Evolutionary conservation across 2,888 invertebrate genomes (phyloP).

Genomic region (Megaustenia siamemsis): DNA sequence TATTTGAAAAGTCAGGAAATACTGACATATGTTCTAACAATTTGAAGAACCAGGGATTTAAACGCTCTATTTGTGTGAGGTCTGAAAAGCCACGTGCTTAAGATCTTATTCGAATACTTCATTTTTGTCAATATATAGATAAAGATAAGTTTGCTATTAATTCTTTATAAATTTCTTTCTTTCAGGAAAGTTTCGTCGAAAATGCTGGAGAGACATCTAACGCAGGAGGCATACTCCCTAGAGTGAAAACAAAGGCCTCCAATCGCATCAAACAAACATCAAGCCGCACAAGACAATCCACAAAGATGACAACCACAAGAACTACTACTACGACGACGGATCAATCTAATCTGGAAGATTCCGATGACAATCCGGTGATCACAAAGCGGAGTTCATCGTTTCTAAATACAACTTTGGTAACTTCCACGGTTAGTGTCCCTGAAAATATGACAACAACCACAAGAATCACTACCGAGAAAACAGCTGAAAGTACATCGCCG

Average conservation of each 20-base stretch:
- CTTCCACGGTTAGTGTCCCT: neutral
- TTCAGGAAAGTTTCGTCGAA: slow-evolving; percentile 29
- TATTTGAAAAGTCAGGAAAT: too few species aligned
- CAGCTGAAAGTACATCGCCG: slow-evolving; percentile 32
- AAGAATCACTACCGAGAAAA: slow-evolving; percentile 1
- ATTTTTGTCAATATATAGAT: too few species aligned
- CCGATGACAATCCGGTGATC: slow-evolving; percentile 1
- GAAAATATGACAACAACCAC: neutral
- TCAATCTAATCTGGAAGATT: slow-evolving; percentile 38
- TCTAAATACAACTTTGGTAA: neutral
- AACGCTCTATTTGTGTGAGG: too few species aligned
- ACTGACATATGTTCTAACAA: too few species aligned
- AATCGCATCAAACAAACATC: neutral
- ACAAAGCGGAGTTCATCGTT: neutral
- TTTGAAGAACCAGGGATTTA: too few species aligned
- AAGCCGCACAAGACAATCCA: neutral
- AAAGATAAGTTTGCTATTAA: too few species aligned
- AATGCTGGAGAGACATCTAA: neutral
- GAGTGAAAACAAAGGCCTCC: neutral
- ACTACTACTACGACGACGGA: slow-evolving; percentile 32
- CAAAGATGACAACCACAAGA: too few species aligned
- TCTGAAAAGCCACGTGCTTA: too few species aligned
- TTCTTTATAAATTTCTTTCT: too few species aligned
- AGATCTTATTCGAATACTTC: too few species aligned
- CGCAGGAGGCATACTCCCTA: neutral